These are phyloP conservation scores for Diachasmimorpha longicaudata DNA, from an alignment of 1,140 invertebrate genomes.

Conservation along the genomic window DNA sequence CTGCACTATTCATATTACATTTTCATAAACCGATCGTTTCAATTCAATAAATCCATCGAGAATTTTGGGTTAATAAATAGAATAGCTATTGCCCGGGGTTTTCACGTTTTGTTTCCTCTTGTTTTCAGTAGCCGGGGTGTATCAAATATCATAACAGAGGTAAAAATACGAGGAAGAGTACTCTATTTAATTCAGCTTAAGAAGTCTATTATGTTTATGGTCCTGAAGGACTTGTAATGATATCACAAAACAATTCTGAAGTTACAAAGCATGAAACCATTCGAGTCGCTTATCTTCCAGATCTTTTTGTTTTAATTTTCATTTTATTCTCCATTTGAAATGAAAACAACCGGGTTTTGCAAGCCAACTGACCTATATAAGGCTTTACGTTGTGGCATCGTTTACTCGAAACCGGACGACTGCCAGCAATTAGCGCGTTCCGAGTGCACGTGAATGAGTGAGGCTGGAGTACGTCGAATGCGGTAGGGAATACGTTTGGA, in stretches of 20 bases:
- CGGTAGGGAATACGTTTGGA: not conserved
- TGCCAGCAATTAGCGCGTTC: not conserved
- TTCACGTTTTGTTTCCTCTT: no score
- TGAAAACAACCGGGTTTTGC: constrained; percentile 6
- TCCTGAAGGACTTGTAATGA: not conserved
- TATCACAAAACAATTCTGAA: not conserved
- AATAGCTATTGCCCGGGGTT: not conserved
- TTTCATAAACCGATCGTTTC: not conserved
- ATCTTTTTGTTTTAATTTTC: not conserved
- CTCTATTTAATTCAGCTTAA: not conserved
- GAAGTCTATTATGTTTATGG: not conserved
- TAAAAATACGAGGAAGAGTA: not conserved
- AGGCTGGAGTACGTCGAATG: not conserved
- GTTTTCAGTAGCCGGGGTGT: not conserved
- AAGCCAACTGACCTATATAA: not conserved
- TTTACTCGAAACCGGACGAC: not conserved
- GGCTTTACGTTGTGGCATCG: not conserved
- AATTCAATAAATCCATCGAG: not conserved
- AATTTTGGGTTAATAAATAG: not conserved
- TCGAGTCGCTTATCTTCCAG: not conserved
- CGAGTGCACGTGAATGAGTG: not conserved
- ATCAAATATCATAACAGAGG: not conserved
- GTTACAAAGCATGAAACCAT: not conserved
- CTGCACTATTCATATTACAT: not conserved
- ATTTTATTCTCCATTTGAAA: not conserved